A percentile compares a stretch with the other conserved stretches of the same genome.
phyloP scores from a whole-genome alignment of 1,140 invertebrate species.

The Aphelenchoides avenae region DNA sequence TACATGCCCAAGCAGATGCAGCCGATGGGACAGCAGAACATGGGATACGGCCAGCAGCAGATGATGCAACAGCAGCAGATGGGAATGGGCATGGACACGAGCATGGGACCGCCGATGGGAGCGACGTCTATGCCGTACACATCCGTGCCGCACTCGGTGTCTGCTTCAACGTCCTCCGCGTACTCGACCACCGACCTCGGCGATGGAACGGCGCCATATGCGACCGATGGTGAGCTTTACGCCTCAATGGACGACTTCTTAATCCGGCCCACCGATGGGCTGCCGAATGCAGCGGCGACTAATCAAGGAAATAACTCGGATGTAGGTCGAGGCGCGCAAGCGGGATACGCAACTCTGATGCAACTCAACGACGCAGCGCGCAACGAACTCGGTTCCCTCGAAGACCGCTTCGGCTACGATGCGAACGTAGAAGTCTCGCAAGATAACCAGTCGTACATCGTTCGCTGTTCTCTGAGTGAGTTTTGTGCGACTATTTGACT shows the following conservation, averaged over 20 bases:
- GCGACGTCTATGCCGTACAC: background rate
- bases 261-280: conserved; percentile 23
- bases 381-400: conserved; percentile 26
- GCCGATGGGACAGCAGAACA: conserved; percentile 8
- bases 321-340: conserved; percentile 2
- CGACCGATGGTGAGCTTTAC: conserved; percentile 12
- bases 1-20: conserved; percentile 23
- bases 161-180: background rate
- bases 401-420: conserved; percentile 34
- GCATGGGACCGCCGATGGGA: conserved; percentile 10
- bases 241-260: conserved; percentile 32
- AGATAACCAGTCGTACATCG: conserved; percentile 20
- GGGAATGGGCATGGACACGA: too few species aligned
- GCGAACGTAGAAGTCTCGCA: conserved; percentile 20
- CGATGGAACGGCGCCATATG: background rate
- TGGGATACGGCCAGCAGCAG: conserved; percentile 10
- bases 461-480: conserved; percentile 30
- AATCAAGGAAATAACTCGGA: conserved; percentile 8
- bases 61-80: conserved; percentile 7
- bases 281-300: background rate
- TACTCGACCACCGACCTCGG: background rate
- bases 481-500: conserved; percentile 1
- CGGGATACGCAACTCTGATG: conserved; percentile 15
- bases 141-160: background rate
- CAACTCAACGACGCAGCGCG: conserved; percentile 28